Base-by-base conservation (phyloP, 2,797 vertebrate genomes). In the Acipenser transmontanus region DNA sequence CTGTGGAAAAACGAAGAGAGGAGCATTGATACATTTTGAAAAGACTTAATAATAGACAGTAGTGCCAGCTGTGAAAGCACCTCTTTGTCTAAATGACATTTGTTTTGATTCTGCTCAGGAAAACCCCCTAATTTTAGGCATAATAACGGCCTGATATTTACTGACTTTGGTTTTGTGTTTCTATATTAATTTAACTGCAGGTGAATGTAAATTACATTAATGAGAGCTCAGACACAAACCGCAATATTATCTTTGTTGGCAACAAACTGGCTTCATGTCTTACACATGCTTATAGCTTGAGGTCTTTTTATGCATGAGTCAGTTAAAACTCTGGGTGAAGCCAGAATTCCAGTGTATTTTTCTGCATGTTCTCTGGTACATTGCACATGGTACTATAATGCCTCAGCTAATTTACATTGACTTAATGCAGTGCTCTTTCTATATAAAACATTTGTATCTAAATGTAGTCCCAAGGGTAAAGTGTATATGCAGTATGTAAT, bases 1-100 rank as follows among this genome's bases (percentile, higher is more conserved):
- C 66, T 77, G 69, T 65, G 80, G 81, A 84, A 84, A 47, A 77
- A 72, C 68, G 70, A 71, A 77, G 77, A 73, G 72, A 71, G 66
- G 61, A 69, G 71, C 81, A 84, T 85, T 82, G 82, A 85, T 84
- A 77, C 73, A 75, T 73, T 76, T 78, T 80, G 81, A 81, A 87
- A 81, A 83, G 78, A 69, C 76, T 77, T 81, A 77, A 70, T 78
- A 69, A 81, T 76, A 76, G 74, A 73, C 76, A 68, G 80, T 76
- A 77, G 81, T 80, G 76, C 75, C 72, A 80, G 66, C 72, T 66
- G 72, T 81, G 81, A 85, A 84, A 82, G 80, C 77, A 9, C 70
- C 74, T 70, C 78, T 82, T 82, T 81, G 78, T 84, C 75, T 79
- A 57, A 69, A 64, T 75, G 67, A 73, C 48, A 56, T 82, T 82